Evolutionary conservation across 2,113 vertebrate genomes (phyloP).

Genomic region (Xenopus laevis): DNA sequence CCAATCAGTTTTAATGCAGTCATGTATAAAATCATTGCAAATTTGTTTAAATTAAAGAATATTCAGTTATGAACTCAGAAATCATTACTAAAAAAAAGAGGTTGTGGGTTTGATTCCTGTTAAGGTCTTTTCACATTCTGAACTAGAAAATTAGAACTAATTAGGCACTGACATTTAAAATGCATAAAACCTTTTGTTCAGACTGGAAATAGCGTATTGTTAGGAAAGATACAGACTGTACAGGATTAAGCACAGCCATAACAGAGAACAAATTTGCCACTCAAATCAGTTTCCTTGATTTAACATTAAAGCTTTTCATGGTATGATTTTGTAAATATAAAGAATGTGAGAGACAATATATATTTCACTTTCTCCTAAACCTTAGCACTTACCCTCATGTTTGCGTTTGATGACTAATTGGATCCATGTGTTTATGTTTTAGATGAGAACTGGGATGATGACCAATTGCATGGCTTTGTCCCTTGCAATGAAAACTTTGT

Average conservation of each 20-base stretch:
- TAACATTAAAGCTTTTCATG: too few relatives aligned
- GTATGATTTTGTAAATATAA: too few relatives aligned
- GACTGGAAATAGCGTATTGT: not conserved
- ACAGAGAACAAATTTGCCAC: not conserved
- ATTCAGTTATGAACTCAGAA: not conserved
- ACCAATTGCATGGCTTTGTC: conserved; percentile 85
- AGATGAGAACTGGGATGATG: conserved; percentile 90
- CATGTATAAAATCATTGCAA: too few relatives aligned
- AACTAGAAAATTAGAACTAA: not conserved
- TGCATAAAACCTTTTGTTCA: not conserved
- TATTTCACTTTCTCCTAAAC: not conserved
- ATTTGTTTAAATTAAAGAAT: not conserved
- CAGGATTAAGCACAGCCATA: not conserved
- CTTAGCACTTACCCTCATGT: not conserved
- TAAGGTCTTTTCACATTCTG: not conserved
- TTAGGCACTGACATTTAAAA: not conserved
- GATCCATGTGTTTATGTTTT: conserved; percentile 46
- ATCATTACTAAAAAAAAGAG: not conserved
- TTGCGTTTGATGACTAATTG: not conserved
- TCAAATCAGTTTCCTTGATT: not conserved
- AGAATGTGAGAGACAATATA: not conserved
- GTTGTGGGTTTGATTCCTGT: not conserved
- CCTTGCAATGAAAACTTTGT: conserved; percentile 88
- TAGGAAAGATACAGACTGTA: not conserved
- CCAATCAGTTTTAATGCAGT: too few relatives aligned